phyloP scores from a whole-genome alignment of 2,797 vertebrate genomes.

The Telmatherina bonti region DNA sequence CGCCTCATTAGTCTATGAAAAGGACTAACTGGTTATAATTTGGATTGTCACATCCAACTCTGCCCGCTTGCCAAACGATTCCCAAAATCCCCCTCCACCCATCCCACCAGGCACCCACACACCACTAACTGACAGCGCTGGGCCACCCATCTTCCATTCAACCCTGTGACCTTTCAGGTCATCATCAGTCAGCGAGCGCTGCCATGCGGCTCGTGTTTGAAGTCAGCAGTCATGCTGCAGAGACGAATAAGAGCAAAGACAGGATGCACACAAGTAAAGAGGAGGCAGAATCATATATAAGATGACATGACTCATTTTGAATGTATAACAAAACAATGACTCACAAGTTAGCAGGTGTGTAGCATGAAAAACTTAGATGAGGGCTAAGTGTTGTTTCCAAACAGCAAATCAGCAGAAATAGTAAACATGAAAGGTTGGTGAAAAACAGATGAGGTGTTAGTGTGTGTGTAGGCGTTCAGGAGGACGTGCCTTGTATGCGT shows the following conservation, averaged over 20 bases:
- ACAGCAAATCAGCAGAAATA: constrained; percentile 35
- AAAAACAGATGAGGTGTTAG: constrained; percentile 23
- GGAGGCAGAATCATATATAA: constrained; percentile 5
- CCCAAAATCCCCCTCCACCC: constrained; percentile 43
- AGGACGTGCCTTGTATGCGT: constrained; percentile 30
- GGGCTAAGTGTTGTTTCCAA: constrained; percentile 56
- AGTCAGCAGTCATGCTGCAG: constrained; percentile 12
- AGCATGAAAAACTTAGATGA: constrained; percentile 4
- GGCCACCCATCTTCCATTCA: constrained; percentile 34
- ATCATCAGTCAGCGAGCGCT: constrained; percentile 21
- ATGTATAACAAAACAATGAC: neutral
- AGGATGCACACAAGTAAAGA: constrained; percentile 26
- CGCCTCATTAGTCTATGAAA: constrained; percentile 78
- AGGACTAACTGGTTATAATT: constrained; percentile 76
- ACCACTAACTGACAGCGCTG: constrained; percentile 38
- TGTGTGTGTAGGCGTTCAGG: constrained; percentile 30
- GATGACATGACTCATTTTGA: neutral
- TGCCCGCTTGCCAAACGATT: constrained; percentile 63
- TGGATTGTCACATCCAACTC: constrained; percentile 58
- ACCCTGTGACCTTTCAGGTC: constrained; percentile 24
- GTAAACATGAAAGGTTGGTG: constrained; percentile 46
- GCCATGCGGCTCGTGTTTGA: constrained; percentile 12
- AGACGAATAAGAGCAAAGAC: constrained; percentile 2
- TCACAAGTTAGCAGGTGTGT: neutral
- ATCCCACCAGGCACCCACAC: neutral